A percentile compares a stretch with the other conserved stretches of the same genome.
Evolutionary conservation across 2,113 vertebrate genomes (phyloP).

Genomic region (Shinisaurus crocodilurus): DNA sequence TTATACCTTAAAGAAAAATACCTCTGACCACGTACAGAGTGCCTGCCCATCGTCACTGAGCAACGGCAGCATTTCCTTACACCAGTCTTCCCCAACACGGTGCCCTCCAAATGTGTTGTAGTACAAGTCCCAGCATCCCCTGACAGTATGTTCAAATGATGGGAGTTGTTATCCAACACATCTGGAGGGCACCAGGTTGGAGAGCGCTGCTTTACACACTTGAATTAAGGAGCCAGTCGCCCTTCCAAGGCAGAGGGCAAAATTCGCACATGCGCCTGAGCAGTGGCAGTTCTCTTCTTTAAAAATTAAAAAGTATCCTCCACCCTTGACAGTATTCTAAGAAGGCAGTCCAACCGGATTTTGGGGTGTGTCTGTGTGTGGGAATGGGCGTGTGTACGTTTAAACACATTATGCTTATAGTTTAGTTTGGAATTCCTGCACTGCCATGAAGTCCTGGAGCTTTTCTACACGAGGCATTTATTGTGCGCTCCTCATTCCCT

Average conservation of each 20-base stretch:
- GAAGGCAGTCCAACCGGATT: neutral
- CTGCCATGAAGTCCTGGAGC: no score
- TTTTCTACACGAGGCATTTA: no score
- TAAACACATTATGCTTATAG: neutral
- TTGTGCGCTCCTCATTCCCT: no score
- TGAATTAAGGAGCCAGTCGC: neutral
- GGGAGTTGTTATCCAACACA: neutral
- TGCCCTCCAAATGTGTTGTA: neutral
- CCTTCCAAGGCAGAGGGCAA: neutral
- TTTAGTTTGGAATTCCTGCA: neutral
- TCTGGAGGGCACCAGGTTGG: neutral
- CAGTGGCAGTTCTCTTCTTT: neutral
- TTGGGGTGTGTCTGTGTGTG: no score
- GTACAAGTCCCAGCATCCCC: neutral
- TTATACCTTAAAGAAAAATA: neutral
- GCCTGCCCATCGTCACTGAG: neutral
- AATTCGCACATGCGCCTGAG: no score
- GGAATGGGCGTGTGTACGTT: neutral
- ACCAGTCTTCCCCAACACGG: neutral
- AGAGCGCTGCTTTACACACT: neutral
- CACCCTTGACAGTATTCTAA: neutral
- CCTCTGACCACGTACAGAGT: no score
- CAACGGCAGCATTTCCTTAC: neutral
- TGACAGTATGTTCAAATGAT: neutral
- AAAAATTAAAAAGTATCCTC: neutral